Percentiles rank a stretch among this genome's conserved stretches.
Evolutionary conservation across 2,113 vertebrate genomes (phyloP).

Genomic region (Cathartes aura): DNA sequence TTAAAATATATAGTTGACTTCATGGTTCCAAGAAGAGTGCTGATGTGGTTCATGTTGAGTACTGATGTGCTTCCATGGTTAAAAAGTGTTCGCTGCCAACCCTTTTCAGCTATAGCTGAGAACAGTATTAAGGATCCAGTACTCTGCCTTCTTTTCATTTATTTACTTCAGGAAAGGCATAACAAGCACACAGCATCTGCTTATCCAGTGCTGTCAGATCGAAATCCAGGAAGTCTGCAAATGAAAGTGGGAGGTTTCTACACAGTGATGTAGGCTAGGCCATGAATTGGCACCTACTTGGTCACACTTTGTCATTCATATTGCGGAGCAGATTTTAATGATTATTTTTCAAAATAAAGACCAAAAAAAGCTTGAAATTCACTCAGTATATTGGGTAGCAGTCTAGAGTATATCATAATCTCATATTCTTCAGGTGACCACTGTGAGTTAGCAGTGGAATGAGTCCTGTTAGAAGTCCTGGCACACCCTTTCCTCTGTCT

Average conservation of each 20-base stretch:
- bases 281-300: neutral
- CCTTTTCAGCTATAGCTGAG: neutral
- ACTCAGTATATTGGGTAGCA: neutral
- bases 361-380: neutral
- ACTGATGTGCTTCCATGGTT: neutral
- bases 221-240: neutral
- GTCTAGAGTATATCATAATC: neutral
- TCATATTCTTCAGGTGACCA: neutral
- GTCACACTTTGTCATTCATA: neutral
- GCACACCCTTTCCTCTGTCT: neutral
- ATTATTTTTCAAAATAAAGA: neutral
- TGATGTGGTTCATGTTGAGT: neutral
- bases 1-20: neutral
- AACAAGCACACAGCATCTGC: neutral
- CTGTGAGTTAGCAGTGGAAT: neutral
- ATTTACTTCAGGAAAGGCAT: neutral
- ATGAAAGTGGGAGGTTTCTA: neutral
- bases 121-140: neutral
- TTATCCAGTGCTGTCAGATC: neutral
- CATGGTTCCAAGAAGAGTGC: neutral
- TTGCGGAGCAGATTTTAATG: neutral
- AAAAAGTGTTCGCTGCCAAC: neutral
- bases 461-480: neutral
- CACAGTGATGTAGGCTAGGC: neutral
- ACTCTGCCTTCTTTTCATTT: neutral